These are phyloP conservation scores for Peromyscus aztecus DNA, from an alignment of 2,797 vertebrate species.

Conservation along the genomic window DNA sequence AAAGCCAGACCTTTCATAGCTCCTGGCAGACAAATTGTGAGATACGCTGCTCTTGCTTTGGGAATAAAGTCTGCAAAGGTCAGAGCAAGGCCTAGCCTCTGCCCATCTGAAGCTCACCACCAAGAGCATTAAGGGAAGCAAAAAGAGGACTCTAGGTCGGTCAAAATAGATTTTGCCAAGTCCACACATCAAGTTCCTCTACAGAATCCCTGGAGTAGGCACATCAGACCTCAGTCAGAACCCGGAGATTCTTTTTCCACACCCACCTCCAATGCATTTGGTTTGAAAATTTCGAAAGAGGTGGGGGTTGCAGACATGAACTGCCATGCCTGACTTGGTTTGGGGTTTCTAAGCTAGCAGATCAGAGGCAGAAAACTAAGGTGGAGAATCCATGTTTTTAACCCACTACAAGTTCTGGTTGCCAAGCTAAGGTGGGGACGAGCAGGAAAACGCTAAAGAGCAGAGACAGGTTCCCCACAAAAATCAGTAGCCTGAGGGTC, in stretches of 20 bases:
- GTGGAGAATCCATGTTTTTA: background rate
- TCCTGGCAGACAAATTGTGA: accelerated
- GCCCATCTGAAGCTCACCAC: conserved; percentile 50
- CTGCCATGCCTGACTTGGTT: background rate
- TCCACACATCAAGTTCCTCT: conserved; percentile 64
- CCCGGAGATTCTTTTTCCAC: background rate
- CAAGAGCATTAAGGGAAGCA: conserved; percentile 67
- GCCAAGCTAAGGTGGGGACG: background rate
- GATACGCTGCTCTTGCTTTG: background rate
- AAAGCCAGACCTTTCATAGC: background rate
- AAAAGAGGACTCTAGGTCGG: conserved; percentile 24
- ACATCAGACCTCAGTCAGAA: background rate
- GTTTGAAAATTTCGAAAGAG: background rate
- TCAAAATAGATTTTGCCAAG: conserved; percentile 76
- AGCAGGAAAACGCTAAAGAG: background rate
- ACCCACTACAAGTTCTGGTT: background rate
- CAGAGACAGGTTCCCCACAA: background rate
- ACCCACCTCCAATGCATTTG: background rate
- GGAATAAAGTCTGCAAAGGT: background rate
- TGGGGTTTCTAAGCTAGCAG: background rate
- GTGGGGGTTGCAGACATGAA: background rate
- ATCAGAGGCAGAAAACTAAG: background rate
- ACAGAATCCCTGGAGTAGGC: conserved; percentile 60
- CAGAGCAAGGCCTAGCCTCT: background rate
- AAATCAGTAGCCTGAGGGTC: background rate